Conservation (phyloP, 2,888 invertebrate genomes). For the Cataglyphis altisquamis region DNA sequence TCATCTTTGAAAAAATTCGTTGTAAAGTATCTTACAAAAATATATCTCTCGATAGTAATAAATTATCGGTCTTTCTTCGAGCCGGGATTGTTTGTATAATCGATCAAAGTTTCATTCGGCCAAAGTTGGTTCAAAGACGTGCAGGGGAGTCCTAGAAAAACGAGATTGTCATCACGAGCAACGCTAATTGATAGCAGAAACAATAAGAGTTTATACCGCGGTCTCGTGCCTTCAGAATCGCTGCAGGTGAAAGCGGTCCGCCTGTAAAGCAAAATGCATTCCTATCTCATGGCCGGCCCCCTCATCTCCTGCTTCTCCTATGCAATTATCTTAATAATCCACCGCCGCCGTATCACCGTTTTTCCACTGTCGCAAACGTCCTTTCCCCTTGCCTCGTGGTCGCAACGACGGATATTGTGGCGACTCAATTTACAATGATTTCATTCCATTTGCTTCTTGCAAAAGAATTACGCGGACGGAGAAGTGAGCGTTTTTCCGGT, state of each 20-base stretch:
- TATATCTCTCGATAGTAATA: background rate
- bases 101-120: slow-evolving; percentile 29
- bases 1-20: background rate
- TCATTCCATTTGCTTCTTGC: slow-evolving; percentile 41
- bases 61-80: background rate
- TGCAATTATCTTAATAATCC: slow-evolving; percentile 76
- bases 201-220: slow-evolving; percentile 59
- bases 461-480: slow-evolving; percentile 21
- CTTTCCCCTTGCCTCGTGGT: slow-evolving; percentile 49
- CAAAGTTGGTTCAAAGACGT: background rate
- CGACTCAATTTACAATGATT: slow-evolving; percentile 32
- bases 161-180: slow-evolving; percentile 50
- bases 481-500: slow-evolving; percentile 13
- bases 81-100: background rate
- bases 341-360: slow-evolving; percentile 57
- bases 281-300: slow-evolving; percentile 58
- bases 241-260: slow-evolving; percentile 77
- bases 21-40: background rate
- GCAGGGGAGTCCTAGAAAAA: slow-evolving; percentile 38
- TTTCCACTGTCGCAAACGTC: slow-evolving; percentile 40
- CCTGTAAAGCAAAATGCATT: slow-evolving; percentile 78
- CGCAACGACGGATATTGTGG: slow-evolving; percentile 20
- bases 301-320: slow-evolving; percentile 55
- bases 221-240: slow-evolving; percentile 39
- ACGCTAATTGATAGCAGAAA: slow-evolving; percentile 62